Percentiles rank a stretch among this genome's conserved stretches.
Evolutionary conservation across 2,888 invertebrate genomes (phyloP).

Genomic region (Hydraecia micacea): DNA sequence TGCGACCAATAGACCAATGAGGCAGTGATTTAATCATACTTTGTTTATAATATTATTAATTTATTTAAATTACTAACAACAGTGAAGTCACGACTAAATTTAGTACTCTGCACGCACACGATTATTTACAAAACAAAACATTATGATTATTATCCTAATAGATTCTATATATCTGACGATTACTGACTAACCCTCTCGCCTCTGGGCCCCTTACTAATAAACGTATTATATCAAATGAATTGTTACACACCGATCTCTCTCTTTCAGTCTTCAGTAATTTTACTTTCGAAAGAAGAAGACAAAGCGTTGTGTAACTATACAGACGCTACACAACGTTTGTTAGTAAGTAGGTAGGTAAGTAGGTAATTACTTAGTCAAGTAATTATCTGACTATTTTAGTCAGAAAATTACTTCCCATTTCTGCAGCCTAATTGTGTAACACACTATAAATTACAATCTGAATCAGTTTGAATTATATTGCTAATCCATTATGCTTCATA

Average conservation of each 20-base stretch:
- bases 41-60: background rate
- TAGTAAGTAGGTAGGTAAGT: too few relatives aligned
- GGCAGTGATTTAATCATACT: background rate
- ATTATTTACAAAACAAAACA: slow-evolving; percentile 17
- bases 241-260: too few relatives aligned
- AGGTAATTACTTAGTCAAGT: too few relatives aligned
- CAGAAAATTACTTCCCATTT: too few relatives aligned
- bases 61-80: background rate
- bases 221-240: too few relatives aligned
- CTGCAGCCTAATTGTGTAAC: background rate
- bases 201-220: too few relatives aligned
- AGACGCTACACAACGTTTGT: too few relatives aligned
- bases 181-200: background rate
- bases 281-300: too few relatives aligned
- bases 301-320: too few relatives aligned
- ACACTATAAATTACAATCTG: background rate
- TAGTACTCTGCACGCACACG: background rate
- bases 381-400: too few relatives aligned
- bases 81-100: background rate
- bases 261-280: too few relatives aligned
- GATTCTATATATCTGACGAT: background rate
- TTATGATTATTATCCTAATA: background rate
- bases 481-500: background rate
- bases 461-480: background rate
- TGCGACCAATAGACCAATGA: background rate